Evolutionary conservation across 2,113 vertebrate genomes (phyloP), one percentile per base, ranked within the genome.

Genomic region (Apus apus): DNA sequence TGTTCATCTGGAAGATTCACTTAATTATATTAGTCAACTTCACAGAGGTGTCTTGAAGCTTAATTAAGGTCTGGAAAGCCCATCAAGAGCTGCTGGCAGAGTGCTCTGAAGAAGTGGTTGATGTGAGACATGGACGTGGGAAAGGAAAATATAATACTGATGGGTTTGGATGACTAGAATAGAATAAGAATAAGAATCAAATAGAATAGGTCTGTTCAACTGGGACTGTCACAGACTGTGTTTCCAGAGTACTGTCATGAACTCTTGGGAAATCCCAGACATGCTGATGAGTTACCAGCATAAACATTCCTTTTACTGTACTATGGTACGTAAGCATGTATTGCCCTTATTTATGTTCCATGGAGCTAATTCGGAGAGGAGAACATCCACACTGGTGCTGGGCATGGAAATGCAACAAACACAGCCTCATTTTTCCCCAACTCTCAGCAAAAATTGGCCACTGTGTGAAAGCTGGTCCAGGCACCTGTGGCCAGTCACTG

Each of bases 401-500:
- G 1, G 34, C 6, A 1, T 0, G 16, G 36, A 25, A 22, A 23
- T 4, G 0, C 58, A 21, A 2, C 65, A 40, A 40, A 25, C 70
- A 6, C 23, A 15, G 79, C 81, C 58, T 85, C 0, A 0, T 19
- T 79, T 36, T 12, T 30, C 43, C 67, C 72, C 2, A 7, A 23
- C 54, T 91, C 45, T 7, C 7, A 19, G 25, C 79, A 32, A 38
- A 38, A 64, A 85, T 11, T 0, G 10, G 34, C 32, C 13, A 0
- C 11, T 9, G 50, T 8, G 3, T 40, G 72, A 11, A 82, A 90
- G 87, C 58, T 87, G 60, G 68, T 25, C 4, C 1, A 15, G 93
- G 84, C 89, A 97, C 96, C 95, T 95, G 96, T 96, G 95, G 94
- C 95, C 89, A 25, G 62, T 46, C 29, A 86, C 96, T 96, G 96